Base-by-base conservation (phyloP, 2,797 vertebrate species). In the Chelon auratus region DNA sequence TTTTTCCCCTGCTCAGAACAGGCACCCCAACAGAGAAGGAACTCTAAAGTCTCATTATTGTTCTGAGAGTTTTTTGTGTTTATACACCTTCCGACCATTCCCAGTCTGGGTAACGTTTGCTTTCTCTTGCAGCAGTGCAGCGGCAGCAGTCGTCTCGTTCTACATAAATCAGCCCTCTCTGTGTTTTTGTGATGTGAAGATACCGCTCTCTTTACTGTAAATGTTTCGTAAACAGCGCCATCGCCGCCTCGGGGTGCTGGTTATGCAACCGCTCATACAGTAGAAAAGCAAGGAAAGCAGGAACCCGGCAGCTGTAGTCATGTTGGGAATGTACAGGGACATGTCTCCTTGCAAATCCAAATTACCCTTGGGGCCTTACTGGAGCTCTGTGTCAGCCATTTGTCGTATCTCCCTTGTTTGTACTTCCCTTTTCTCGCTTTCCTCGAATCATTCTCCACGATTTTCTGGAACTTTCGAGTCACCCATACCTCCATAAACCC, bases 231-330 rank as follows among this genome's bases (percentile, higher is more conserved):
- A 68, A 68, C 58, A 57, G 14, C 18, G 26, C 24, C 3, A 2
- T 69, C 68, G 36, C 20, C 17, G 58, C 45, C 5, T 40, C 4
- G 69, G 62, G 43, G 42, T 48, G 59, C 14, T 15, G 20, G 22
- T 84, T 82, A 71, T 67, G 62, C 67, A 78, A 84, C 47, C 17
- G 2, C 5, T 13, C 40, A 1, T 62, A 45, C 45, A 60, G 64
- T 36, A 37, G 43, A 62, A 52, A 57, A 70, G 53, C 59, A 59
- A 26, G 50, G 5, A 56, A 68, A 60, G 77, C 71, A 71, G 9
- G 22, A 68, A 65, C 2, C 6, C 43, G 43, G 62, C 58, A 52
- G 78, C 68, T 71, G 71, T 59, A 37, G 51, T 61, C 42, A 51
- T 68, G 62, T 20, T 30, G 48, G 68, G 66, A 82, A 77, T 71